Base-by-base conservation (phyloP, 2,113 vertebrate genomes). In the Pseudorectes ferrugineus region DNA sequence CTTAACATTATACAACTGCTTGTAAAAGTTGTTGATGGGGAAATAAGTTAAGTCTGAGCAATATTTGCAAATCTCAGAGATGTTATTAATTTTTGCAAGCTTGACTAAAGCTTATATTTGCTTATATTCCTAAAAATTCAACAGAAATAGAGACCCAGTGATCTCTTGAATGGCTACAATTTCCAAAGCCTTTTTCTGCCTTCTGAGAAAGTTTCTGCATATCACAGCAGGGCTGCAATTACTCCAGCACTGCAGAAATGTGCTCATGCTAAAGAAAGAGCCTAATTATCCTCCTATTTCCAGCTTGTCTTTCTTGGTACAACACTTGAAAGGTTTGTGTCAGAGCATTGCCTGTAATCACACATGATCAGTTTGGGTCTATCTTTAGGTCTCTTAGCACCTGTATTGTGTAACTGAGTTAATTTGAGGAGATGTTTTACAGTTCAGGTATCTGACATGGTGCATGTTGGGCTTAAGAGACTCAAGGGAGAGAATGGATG, bases 261-360 rank as follows among this genome's bases (percentile, higher is more conserved):
- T 81, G 45, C 57, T 85, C 57, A n/a, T 82, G 73, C 86, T 92
- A 91, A 92, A 92, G 93, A 92, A 93, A 80, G 92, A 85, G 4
- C 26, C 28, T 89, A 92, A 93, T 94, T 96, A 93, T 68, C 74
- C 70, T 82, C 38, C 84, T 85, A 59, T 87, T 93, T 87, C 76
- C 52, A 94, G 49, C 71, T 55, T 81, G 26, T 58, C 55, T 62
- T 96, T 93, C 75, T 85, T 82, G 31, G 63, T 62, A 43, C 4
- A 8, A 40, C 52, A 51, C 73, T 94, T 90, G 73, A 62, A 94
- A 95, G 24, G 45, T 75, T 65, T 90, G 31, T 86, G 72, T 78
- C 73, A 85, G 70, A 93, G 33, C 45, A 86, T 8, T 84, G 76
- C 54, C 83, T 82, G 48, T 78, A 90, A 90, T 85, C 82, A 86